Conservation (phyloP, 2,113 vertebrate species). For the Ciconia boyciana region DNA sequence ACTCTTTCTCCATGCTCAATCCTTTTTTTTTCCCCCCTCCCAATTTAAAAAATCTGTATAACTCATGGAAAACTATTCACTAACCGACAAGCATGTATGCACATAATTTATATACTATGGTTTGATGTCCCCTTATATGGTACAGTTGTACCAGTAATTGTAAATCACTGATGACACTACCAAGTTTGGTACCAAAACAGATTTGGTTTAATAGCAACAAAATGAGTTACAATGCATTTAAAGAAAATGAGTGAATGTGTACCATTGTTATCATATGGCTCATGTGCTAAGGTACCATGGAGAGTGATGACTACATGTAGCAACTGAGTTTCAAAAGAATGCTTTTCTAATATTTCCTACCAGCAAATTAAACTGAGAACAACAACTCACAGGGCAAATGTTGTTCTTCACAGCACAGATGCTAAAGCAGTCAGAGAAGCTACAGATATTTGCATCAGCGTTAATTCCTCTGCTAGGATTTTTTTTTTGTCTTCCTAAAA, state of each 20-base stretch:
- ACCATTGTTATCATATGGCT: fast-evolving
- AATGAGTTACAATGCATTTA: background rate
- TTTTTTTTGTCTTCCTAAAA: background rate
- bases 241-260: background rate
- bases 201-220: background rate
- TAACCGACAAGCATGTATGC: background rate
- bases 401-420: background rate
- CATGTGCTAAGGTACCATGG: fast-evolving
- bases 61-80: background rate
- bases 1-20: background rate
- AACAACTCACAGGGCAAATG: background rate
- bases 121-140: background rate
- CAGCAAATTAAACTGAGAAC: background rate
- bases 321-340: background rate
- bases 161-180: background rate
- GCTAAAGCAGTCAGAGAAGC: background rate
- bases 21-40: too few relatives aligned
- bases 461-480: background rate
- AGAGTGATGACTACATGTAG: background rate
- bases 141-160: background rate
- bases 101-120: background rate
- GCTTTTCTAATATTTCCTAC: background rate
- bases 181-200: background rate
- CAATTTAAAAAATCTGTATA: background rate
- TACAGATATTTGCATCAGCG: background rate